phyloP scores from a whole-genome alignment of 2,797 vertebrate species.

The Paramormyrops hopkinsi region DNA sequence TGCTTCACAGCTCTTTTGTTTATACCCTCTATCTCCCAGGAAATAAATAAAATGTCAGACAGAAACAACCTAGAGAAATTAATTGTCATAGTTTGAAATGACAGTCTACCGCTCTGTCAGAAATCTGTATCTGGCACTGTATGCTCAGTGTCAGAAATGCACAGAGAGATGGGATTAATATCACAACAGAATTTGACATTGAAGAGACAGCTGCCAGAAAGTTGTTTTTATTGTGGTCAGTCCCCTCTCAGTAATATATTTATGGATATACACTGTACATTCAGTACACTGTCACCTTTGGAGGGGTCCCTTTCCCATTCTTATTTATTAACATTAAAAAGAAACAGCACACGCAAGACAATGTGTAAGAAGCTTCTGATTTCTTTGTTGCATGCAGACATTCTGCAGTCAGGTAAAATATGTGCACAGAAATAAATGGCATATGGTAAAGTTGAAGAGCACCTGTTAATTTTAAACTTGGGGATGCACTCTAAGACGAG shows the following conservation, averaged over 20 bases:
- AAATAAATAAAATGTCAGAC: conserved; percentile 54
- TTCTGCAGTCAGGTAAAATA: conserved; percentile 8
- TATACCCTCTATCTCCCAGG: conserved; percentile 57
- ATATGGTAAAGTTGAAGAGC: not conserved
- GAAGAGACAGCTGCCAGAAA: conserved; percentile 32
- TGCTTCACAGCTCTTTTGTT: conserved; percentile 32
- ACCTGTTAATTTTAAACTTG: not conserved
- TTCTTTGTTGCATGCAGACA: not conserved
- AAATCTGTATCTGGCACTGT: conserved; percentile 48
- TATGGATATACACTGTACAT: conserved; percentile 21
- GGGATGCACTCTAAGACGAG: not conserved
- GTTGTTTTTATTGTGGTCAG: conserved; percentile 29
- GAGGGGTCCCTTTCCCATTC: not conserved
- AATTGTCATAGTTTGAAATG: conserved; percentile 48
- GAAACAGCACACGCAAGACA: not conserved
- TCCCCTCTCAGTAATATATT: not conserved
- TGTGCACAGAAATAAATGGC: not conserved
- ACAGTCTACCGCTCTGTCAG: conserved; percentile 57
- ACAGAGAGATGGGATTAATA: conserved; percentile 19
- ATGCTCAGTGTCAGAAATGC: conserved; percentile 18
- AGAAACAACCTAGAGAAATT: conserved; percentile 41
- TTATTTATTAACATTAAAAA: not conserved
- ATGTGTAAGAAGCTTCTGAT: too few species aligned
- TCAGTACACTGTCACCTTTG: not conserved
- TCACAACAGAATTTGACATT: conserved; percentile 30